Evolutionary conservation across 2,113 vertebrate species (phyloP).

Genomic region (Pteronura brasiliensis): DNA sequence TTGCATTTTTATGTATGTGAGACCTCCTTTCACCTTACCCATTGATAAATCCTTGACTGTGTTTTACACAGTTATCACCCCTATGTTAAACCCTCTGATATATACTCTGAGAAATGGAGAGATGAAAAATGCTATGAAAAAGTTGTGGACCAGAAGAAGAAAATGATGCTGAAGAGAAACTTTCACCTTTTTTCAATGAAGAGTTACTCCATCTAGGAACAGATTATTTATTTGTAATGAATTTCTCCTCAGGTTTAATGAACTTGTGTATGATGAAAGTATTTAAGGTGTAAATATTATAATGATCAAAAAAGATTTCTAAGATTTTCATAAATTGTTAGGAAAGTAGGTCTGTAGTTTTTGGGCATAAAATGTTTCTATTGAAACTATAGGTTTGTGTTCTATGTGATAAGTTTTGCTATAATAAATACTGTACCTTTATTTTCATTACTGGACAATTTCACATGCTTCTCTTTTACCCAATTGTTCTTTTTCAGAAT

Average conservation of each 20-base stretch:
- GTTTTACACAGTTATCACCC: constrained; percentile 57
- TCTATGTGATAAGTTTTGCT: neutral
- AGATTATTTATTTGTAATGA: neutral
- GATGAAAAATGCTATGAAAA: constrained; percentile 67
- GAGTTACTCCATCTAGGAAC: neutral
- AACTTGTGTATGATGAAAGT: neutral
- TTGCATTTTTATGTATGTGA: constrained; percentile 61
- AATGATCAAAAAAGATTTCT: neutral
- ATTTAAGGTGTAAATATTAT: neutral
- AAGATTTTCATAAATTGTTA: neutral
- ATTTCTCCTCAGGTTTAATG: neutral
- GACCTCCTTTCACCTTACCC: constrained; percentile 44
- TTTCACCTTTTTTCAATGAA: neutral
- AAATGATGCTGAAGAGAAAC: neutral
- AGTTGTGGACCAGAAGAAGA: constrained; percentile 18
- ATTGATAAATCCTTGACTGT: constrained; percentile 63
- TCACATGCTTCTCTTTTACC: neutral
- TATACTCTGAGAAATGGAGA: constrained; percentile 65
- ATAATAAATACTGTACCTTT: neutral
- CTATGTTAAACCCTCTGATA: constrained; percentile 68
- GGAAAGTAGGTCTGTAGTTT: neutral
- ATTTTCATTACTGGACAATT: neutral
- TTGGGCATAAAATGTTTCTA: neutral
- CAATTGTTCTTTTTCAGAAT: neutral
- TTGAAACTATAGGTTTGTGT: neutral